Percentiles rank a stretch among this genome's conserved stretches.
Conservation (phyloP, 2,888 invertebrate species). For the Biston betularia region DNA sequence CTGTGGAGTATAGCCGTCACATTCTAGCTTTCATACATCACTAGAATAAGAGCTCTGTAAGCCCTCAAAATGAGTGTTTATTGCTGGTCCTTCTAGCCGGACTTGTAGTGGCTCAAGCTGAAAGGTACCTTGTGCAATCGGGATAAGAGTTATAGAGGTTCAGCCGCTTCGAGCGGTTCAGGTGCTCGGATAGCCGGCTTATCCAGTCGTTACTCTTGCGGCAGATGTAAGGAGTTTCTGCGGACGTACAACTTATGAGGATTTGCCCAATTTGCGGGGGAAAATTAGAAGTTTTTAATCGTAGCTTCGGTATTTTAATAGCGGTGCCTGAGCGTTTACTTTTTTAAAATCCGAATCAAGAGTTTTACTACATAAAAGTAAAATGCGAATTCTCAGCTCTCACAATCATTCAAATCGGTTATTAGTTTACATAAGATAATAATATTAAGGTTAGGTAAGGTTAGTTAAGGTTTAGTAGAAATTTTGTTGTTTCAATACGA, state of each 20-base stretch:
- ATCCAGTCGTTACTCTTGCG: conserved; percentile 72
- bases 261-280: conserved; percentile 54
- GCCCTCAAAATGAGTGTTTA: conserved; percentile 82
- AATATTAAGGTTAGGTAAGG: no score
- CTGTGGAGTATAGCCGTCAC: conserved; percentile 64
- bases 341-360: neutral
- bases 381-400: conserved; percentile 33
- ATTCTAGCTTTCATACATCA: conserved; percentile 74
- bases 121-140: conserved; percentile 61
- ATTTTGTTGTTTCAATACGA: no score
- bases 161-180: conserved; percentile 57
- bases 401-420: neutral
- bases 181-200: conserved; percentile 70
- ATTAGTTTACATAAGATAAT: no score
- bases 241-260: conserved; percentile 58
- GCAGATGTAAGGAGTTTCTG: conserved; percentile 62
- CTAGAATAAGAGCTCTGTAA: conserved; percentile 70
- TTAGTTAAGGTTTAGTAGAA: no score
- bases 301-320: conserved; percentile 20
- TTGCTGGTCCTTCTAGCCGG: conserved; percentile 73
- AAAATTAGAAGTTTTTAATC: conserved; percentile 38
- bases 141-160: conserved; percentile 53
- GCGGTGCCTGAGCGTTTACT: conserved; percentile 32
- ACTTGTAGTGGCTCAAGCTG: conserved; percentile 55
- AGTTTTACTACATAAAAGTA: neutral